Evolutionary conservation across 35 echinoderm and acorn worm genomes (phyloP).

Genomic region (Apostichopus parvimensis): DNA sequence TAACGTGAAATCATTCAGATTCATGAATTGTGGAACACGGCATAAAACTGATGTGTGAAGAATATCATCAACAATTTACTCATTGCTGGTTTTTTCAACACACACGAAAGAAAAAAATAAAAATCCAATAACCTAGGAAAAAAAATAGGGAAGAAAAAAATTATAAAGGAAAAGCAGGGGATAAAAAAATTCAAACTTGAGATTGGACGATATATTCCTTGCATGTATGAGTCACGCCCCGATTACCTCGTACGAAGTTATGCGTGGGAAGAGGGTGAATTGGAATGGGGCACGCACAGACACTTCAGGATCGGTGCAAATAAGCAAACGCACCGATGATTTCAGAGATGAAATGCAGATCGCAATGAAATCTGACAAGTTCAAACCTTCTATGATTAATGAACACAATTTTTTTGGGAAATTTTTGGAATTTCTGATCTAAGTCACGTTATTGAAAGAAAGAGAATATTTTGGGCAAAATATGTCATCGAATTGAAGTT

Average conservation of each 20-base stretch:
- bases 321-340: not conserved
- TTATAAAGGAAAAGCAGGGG: not conserved
- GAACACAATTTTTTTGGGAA: not conserved
- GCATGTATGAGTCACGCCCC: constrained; percentile 19
- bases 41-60: not conserved
- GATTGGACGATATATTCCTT: not conserved
- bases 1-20: not conserved
- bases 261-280: constrained; percentile 17
- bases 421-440: not conserved
- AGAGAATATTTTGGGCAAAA: not conserved
- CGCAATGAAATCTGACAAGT: constrained; percentile 37
- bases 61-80: constrained; percentile 36
- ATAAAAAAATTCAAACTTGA: not conserved
- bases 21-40: not conserved
- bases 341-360: constrained; percentile 8
- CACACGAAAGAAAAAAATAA: not conserved
- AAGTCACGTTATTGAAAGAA: not conserved
- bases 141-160: constrained; percentile 1
- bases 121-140: too few species aligned
- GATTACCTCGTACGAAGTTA: constrained; percentile 10
- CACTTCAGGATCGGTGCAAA: constrained; percentile 16
- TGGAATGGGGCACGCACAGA: constrained; percentile 14
- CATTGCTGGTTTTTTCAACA: not conserved
- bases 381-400: constrained; percentile 27
- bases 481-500: not conserved